Base-by-base conservation (phyloP, 53 echinoderm and acorn worm genomes). In the Paelopatides confundens region DNA sequence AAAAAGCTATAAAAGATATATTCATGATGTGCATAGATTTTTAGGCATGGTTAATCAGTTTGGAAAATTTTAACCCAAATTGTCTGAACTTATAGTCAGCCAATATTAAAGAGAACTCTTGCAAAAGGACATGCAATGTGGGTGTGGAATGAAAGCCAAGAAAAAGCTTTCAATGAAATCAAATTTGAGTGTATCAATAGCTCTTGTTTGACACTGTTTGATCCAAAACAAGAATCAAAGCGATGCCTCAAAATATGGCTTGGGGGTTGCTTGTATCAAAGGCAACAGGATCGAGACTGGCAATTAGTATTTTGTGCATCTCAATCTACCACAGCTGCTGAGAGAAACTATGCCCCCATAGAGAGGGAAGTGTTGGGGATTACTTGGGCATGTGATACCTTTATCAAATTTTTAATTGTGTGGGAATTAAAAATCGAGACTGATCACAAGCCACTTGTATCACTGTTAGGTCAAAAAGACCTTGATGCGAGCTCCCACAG, bases 41-140 rank as follows among this genome's bases (percentile, higher is more conserved):
- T 33, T 87, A 63, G 87, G 89, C 13, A 87, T 94, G 90, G 90
- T 87, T 12, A 91, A 91, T 35, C 94, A 94, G 39, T 86, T 91
- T 5, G 77, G 88, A 81, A 93, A 53, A n/a, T 79, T 27, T 77
- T 83, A 30, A 71, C 83, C 38, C 11, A 67, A 26, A 34, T 23
- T 66, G 17, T 66, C 54, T 5, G 5, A 17, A 5, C 54, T 54
- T n/a, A n/a, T n/a, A n/a, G n/a, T n/a, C 3, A 92, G 86, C 18
- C 76, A 86, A 49, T 90, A 87, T 30, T 32, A 90, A 30, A 67
- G 89, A 2, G 85, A 93, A 34, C 69, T 93, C 2, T 69, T 93
- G 18, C 48, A 76, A 28, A 84, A 71, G 38, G 82, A 93, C 31
- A 87, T 28, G 2, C 29, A 65, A n/a, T n/a, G 3, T 93, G 93